Base-by-base conservation (phyloP, 2,888 invertebrate species). In the Troglohyphantes excavatus region DNA sequence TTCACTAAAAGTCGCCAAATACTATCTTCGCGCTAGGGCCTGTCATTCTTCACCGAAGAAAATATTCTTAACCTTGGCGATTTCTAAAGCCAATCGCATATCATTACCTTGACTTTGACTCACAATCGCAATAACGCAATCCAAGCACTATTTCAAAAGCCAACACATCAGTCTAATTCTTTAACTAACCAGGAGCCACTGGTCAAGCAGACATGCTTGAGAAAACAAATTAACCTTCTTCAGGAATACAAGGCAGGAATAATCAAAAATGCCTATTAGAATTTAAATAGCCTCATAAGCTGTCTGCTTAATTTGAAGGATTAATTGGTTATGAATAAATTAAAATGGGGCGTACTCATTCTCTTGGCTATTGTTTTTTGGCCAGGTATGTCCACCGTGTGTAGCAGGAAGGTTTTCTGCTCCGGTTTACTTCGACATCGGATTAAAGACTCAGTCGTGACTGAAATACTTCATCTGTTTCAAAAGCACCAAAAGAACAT, bases 311-410 rank as follows among this genome's bases (percentile, higher is more conserved):
- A 53, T 53, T 53, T 2, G 53, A 53, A n/a, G n/a, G n/a, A 53
- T 53, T 53, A 53, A 53, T 53, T 53, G 13, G 53, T 53, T 53
- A 13, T 53, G 53, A 53, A 53, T 53, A 53, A 53, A 53, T 53
- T 53, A 53, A 53, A 53, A 53, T 13, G 53, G 53, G 53, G 53
- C 53, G n/a, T n/a, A n/a, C 13, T n/a, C n/a, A 46, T 17, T 17
- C 17, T 17, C 17, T n/a, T 33, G 3, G 33, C 9, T 33, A 6
- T 33, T 53, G 53, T 53, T 5, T 17, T 13, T 5, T 17, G 0
- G 53, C 53, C 53, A 13, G 13, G 3, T 39, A 5, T 17, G n/a
- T 53, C 53, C 53, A n/a, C 17, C 17, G 9, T 5, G 5, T 17
- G n/a, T n/a, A 39, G 9, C 1, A n/a, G 13, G 13, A 39, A 39